These are phyloP conservation scores for Dicaeum eximium DNA, from an alignment of 2,113 vertebrate species.

Conservation along the genomic window DNA sequence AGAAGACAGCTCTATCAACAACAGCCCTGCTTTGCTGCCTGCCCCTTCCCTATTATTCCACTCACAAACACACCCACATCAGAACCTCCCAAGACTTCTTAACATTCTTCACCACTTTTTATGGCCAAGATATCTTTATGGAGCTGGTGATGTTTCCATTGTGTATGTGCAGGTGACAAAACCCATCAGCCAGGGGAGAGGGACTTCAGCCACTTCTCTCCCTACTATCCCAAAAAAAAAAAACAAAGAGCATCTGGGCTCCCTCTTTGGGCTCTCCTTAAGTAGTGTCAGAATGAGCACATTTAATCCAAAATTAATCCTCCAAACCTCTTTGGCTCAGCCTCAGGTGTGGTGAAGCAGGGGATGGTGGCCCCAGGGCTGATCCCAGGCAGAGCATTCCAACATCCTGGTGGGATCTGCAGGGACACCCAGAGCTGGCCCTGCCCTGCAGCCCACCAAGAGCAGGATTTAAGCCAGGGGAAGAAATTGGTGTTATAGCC, in stretches of 20 bases:
- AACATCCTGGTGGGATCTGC: background rate
- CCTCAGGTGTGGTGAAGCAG: background rate
- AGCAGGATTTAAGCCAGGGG: background rate
- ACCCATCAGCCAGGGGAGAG: background rate
- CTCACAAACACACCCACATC: background rate
- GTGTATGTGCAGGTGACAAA: background rate
- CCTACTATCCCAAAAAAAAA: accelerated
- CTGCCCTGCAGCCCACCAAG: background rate
- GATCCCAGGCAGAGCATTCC: background rate
- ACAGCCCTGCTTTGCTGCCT: background rate
- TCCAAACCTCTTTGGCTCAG: background rate
- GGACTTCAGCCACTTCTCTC: background rate
- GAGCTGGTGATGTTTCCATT: background rate
- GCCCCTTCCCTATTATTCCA: background rate
- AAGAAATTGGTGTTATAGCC: background rate
- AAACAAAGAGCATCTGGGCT: background rate
- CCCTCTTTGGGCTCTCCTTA: background rate
- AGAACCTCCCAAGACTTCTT: background rate
- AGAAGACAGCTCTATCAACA: conserved; percentile 3
- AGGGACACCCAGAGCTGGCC: background rate
- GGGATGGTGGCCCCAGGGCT: background rate
- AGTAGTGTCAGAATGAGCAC: background rate
- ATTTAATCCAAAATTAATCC: background rate
- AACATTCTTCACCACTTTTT: background rate
- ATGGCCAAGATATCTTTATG: background rate